Base-by-base conservation (phyloP, 2,113 vertebrate species). In the Phaetusa simplex region DNA sequence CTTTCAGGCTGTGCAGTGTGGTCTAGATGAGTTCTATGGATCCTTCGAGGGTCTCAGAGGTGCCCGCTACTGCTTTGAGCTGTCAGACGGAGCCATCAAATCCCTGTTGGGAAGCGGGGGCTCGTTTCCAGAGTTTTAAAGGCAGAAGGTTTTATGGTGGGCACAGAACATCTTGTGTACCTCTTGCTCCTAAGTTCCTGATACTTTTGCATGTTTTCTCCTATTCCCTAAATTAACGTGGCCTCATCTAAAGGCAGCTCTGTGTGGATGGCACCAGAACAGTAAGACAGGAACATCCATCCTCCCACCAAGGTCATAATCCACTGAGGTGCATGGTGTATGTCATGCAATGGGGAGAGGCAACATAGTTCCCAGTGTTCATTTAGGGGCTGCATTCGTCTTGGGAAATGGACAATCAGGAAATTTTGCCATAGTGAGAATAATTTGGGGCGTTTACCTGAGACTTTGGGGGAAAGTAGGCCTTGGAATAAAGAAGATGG, bases 241-340 rank as follows among this genome's bases (percentile, higher is more conserved):
- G 32, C 47, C 43, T 89, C 49, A 11, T n/a, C 20, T 32, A 32
- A 72, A 88, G 38, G 58, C 84, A 82, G 36, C 26, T 90, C 43
- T 86, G 6, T 24, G 52, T 2, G 3, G 7, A 9, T 55, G 69
- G 9, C 40, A 77, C 14, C 11, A 21, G 20, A 8, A 38, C 32
- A 58, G 27, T 52, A 12, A 19, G 9, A 38, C 14, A 26, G 21
- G 26, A 53, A 8, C 40, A 32, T 49, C n/a, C 26, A 14, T 61
- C 23, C 34, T 86, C 49, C 26, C 38, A 23, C 38, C 40, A 56
- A 81, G 22, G 32, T 36, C 42, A 8, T 38, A 14, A 32, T 43
- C 11, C 47, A 26, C 6, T 16, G 22, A 50, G 38, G 6, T 32
- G 12, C 6, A 1, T 7, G 9, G 43, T 40, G 32, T 9, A 0